phyloP scores from a whole-genome alignment of 2,888 invertebrate species.

The Ectemnius continuus region DNA sequence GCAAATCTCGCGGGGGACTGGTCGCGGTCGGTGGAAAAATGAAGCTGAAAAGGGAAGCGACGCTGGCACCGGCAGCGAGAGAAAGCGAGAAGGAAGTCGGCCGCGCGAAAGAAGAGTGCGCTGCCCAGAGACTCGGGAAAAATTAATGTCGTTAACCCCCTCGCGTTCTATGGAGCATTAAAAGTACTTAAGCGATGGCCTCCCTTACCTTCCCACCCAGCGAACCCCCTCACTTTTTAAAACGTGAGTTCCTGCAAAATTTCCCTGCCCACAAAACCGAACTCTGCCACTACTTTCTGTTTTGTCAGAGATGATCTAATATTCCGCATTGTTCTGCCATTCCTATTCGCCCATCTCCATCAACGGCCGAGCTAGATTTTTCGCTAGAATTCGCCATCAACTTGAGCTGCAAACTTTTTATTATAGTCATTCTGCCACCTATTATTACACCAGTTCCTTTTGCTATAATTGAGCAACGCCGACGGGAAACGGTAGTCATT shows the following conservation, averaged over 20 bases:
- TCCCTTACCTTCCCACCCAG: conserved; percentile 38
- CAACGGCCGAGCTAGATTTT: neutral
- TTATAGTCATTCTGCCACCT: too few species aligned
- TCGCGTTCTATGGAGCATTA: conserved; percentile 63
- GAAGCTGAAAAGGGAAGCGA: conserved; percentile 34
- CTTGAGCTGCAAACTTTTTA: neutral
- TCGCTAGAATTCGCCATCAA: neutral
- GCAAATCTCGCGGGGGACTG: conserved; percentile 56
- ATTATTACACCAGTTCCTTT: too few species aligned
- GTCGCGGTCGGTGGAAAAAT: conserved; percentile 28
- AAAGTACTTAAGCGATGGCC: conserved; percentile 64
- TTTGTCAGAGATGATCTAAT: conserved; percentile 36
- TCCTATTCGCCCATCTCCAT: neutral
- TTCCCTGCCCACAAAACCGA: conserved; percentile 35
- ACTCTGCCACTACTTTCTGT: conserved; percentile 12
- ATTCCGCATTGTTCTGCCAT: conserved; percentile 13
- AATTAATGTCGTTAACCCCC: conserved; percentile 67
- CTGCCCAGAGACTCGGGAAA: conserved; percentile 54
- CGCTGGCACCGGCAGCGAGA: conserved; percentile 24
- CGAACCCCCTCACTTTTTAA: conserved; percentile 52
- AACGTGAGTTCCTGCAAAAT: conserved; percentile 54
- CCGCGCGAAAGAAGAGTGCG: conserved; percentile 38
- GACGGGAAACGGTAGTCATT: too few species aligned
- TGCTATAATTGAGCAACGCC: too few species aligned
- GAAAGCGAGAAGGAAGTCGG: conserved; percentile 22